Percentiles rank a stretch among this genome's conserved stretches.
Evolutionary conservation across 2,113 vertebrate species (phyloP).

Genomic region (Opisthocomus hoazin): DNA sequence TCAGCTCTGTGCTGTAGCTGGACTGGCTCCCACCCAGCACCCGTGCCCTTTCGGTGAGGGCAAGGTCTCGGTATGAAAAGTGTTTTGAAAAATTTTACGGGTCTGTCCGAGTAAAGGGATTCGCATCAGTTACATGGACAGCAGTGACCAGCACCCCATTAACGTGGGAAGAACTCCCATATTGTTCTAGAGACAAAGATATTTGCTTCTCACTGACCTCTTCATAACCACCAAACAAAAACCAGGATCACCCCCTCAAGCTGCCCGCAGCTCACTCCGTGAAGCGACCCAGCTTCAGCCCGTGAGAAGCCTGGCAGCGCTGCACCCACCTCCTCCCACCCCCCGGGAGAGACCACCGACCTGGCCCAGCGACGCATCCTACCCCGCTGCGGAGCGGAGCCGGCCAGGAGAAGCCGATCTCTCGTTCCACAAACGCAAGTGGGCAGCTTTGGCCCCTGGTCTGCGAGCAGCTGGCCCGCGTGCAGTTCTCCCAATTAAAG

Average conservation of each 20-base stretch:
- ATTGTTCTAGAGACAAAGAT: not conserved
- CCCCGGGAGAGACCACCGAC: too few relatives aligned
- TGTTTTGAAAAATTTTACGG: not conserved
- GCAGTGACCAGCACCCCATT: fast-evolving
- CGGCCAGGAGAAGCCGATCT: not conserved
- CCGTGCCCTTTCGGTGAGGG: not conserved
- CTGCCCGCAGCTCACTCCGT: not conserved
- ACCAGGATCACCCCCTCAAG: fast-evolving
- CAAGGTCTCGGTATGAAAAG: not conserved
- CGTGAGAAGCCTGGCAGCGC: not conserved
- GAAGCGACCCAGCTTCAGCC: not conserved
- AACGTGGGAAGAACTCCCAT: fast-evolving
- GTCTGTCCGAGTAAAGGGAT: not conserved
- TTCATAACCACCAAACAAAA: not conserved
- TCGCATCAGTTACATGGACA: not conserved
- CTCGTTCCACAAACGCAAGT: not conserved
- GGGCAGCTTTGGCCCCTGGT: not conserved
- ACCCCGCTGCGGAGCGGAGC: fast-evolving
- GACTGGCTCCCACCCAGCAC: not conserved
- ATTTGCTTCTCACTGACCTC: not conserved
- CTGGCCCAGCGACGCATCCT: not conserved
- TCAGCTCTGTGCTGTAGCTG: not conserved
- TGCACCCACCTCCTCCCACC: not conserved
- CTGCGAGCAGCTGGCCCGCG: not conserved
- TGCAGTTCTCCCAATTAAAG: not conserved